Conservation (phyloP, 2,888 invertebrate species). For the Melanophora roralis region DNA sequence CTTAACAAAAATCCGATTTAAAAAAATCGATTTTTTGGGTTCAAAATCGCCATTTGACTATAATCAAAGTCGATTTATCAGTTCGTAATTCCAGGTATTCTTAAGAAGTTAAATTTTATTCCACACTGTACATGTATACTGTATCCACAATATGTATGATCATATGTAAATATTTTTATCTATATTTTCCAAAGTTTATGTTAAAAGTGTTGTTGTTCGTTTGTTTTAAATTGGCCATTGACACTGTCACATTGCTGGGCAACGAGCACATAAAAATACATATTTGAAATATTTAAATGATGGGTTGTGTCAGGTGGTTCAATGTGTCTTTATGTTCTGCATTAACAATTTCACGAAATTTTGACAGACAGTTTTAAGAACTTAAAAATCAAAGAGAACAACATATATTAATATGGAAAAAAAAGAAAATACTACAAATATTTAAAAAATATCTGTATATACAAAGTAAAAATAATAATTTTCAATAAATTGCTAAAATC, state of each 20-base stretch:
- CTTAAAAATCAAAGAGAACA: conserved; percentile 4
- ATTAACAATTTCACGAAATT: conserved; percentile 40
- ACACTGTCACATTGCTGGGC: conserved; percentile 36
- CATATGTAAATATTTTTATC: not conserved
- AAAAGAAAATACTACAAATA: not conserved
- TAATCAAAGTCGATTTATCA: too few relatives aligned
- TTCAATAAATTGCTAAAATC: too few relatives aligned
- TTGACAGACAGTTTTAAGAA: conserved; percentile 42
- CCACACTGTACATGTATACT: too few relatives aligned
- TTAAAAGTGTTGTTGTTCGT: not conserved
- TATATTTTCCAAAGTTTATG: conserved; percentile 17
- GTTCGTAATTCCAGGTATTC: too few relatives aligned
- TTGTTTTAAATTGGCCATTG: conserved; percentile 37
- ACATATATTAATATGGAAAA: not conserved
- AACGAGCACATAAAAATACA: conserved; percentile 7
- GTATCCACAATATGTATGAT: not conserved
- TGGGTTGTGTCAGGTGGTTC: conserved; percentile 54
- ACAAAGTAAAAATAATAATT: too few relatives aligned
- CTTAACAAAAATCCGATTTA: too few relatives aligned
- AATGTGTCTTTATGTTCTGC: not conserved
- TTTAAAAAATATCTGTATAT: too few relatives aligned
- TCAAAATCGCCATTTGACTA: too few relatives aligned
- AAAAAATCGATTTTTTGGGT: too few relatives aligned
- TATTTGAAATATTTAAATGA: conserved; percentile 37
- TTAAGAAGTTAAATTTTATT: too few relatives aligned